Base-by-base conservation (phyloP, 2,888 invertebrate genomes). In the Andricus curvator region DNA sequence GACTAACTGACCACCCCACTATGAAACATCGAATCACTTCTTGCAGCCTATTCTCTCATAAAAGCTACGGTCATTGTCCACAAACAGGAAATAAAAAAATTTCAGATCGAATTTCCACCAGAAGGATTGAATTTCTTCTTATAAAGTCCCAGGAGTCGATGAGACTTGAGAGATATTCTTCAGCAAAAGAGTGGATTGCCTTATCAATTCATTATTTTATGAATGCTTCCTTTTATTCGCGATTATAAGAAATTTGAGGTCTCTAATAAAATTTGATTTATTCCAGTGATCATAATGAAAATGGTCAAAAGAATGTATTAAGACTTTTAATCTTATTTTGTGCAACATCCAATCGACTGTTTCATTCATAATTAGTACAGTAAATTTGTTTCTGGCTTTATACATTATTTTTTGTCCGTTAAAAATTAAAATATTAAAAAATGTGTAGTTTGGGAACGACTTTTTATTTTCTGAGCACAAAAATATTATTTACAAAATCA, bases 1-100 rank as follows among this genome's bases (percentile, higher is more conserved):
- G 74, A 74, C 74, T 56, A 74, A 33, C 74, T 74, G 74, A 74
- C 74, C 56, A 74, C 74, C 74, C 74, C 74, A 74, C 74, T 74
- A 74, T 74, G 74, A 74, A 74, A 74, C 74, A 74, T 37, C 33
- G 74, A 74, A 74, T 74, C 56, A 74, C 74, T 74, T 74, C 74
- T 56, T 37, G 74, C 51, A 29, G 15, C 25, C 25, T 64, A 64
- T 64, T 64, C 64, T 33, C 74, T 56, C 33, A 29, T n/a, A 56
- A 74, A 74, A 74, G 56, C 74, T 56, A 56, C 20, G 56, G 56
- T 33, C 74, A 74, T 74, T 74, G 56, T 74, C 56, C 74, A 51
- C 56, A 74, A 74, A 74, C 56, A 74, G 56, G 74, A 74, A 60
- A 56, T 74, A 74, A 56, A 74, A 74, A 56, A 51, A 33, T 37